Base-by-base conservation (phyloP, 2,113 vertebrate genomes). In the Chinchilla lanigera region DNA sequence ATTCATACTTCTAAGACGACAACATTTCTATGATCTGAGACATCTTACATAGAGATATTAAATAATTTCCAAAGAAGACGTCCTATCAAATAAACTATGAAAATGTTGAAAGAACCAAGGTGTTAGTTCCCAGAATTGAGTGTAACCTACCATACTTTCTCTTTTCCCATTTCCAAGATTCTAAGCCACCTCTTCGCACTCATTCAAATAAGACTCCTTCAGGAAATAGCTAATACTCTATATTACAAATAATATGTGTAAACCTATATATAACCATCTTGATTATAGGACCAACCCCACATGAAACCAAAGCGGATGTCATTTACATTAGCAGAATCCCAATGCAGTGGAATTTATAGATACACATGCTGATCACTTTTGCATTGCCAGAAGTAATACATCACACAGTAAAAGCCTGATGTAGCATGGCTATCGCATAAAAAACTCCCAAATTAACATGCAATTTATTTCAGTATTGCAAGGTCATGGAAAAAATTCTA, bases 401-500 rank as follows among this genome's bases (percentile, higher is more conserved):
- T 75, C 35, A 52, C 50, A 89, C 56, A 63, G 30, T 80, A 33
- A 96, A 97, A 95, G 47, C 50, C 86, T 89, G 65, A 33, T 41
- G 33, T 44, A 93, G 83, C 35, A 35, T 35, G 88, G 14, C 54
- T 69, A 33, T 61, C 80, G 3, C 38, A 54, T 89, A 85, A 97
- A 77, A 93, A 60, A 35, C 63, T 81, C 75, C 90, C 47, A 61
- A 50, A 80, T 90, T 50, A 89, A 71, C 13, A 0, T 94, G 78
- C 82, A 97, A 89, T 63, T 97, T 95, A 85, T 97, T 81, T 93
- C 69, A 89, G 50, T 56, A 16, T 96, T 96, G 80, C 95, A 89
- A 96, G 63, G 56, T 93, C 89, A 90, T 71, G 86, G 67, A 92
- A 95, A 95, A 97, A 67, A 69, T 35, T 73, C 67, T 88, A 85